phyloP scores from a whole-genome alignment of 2,888 invertebrate species.

The Silvanus unidentatus region DNA sequence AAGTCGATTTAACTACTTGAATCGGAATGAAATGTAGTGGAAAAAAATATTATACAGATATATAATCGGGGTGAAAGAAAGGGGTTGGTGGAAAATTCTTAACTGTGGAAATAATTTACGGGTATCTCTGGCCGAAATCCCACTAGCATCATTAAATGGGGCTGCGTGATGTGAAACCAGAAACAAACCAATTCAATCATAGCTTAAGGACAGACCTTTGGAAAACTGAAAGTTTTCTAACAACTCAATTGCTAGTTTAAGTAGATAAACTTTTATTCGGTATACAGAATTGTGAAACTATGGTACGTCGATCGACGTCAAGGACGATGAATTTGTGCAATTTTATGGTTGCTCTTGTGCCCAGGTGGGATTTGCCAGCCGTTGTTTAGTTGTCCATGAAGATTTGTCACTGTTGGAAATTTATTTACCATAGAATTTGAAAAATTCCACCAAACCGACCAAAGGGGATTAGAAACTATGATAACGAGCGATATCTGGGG shows the following conservation, averaged over 20 bases:
- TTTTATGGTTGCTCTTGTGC: too few relatives aligned
- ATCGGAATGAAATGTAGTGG: too few relatives aligned
- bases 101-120: too few relatives aligned
- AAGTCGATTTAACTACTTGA: too few relatives aligned
- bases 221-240: conserved; percentile 8
- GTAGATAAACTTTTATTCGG: conserved; percentile 1
- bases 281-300: too few relatives aligned
- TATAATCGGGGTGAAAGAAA: too few relatives aligned
- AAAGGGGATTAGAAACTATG: conserved; percentile 18
- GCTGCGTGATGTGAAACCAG: conserved; percentile 27
- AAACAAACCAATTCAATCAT: conserved; percentile 25
- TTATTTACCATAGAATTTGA: conserved; percentile 23
- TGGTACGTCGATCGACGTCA: too few relatives aligned
- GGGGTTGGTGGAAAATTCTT: too few relatives aligned
- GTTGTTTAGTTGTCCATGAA: conserved; percentile 27
- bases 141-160: conserved; percentile 23
- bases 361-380: too few relatives aligned
- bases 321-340: too few relatives aligned
- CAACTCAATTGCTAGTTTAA: conserved; percentile 10
- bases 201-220: conserved; percentile 16
- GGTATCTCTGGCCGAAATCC: background rate
- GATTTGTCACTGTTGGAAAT: conserved; percentile 26
- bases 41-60: too few relatives aligned
- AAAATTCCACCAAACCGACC: conserved; percentile 14
- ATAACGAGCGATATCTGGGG: conserved; percentile 20